These are phyloP conservation scores for Drosophila fuyamai DNA, from an alignment of 1,140 invertebrate species.

Conservation along the genomic window DNA sequence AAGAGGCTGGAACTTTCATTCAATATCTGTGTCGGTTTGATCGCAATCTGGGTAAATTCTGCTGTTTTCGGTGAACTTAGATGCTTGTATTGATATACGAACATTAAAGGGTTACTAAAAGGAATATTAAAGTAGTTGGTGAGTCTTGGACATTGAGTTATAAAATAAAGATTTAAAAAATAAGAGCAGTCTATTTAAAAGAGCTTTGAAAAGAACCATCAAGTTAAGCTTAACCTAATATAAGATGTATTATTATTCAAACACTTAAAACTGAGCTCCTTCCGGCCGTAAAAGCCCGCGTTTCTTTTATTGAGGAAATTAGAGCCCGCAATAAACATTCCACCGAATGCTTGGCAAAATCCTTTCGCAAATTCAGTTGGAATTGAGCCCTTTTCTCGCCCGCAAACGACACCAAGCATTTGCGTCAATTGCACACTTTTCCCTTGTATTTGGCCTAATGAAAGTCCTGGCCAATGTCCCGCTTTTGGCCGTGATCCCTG, in stretches of 20 bases:
- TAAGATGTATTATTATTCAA: too few species aligned
- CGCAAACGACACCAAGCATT: conserved; percentile 37
- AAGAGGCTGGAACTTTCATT: neutral
- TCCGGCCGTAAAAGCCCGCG: neutral
- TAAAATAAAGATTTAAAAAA: too few species aligned
- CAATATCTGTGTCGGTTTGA: neutral
- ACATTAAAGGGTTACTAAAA: too few species aligned
- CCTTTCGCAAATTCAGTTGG: conserved; percentile 6
- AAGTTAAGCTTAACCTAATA: too few species aligned
- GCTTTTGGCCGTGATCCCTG: conserved; percentile 9
- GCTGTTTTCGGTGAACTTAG: too few species aligned
- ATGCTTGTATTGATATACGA: too few species aligned
- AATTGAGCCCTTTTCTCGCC: conserved; percentile 19
- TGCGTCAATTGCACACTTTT: conserved; percentile 30
- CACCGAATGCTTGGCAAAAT: conserved; percentile 3
- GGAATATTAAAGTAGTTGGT: too few species aligned
- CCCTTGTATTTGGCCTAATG: conserved; percentile 24
- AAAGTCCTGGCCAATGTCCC: conserved; percentile 38
- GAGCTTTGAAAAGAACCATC: too few species aligned
- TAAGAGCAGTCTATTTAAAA: too few species aligned
- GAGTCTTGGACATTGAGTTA: too few species aligned
- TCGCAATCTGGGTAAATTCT: neutral
- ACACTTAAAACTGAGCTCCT: neutral
- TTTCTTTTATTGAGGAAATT: neutral
- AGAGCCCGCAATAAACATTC: too few species aligned